These are phyloP conservation scores for Etia nguti DNA, from an alignment of 2,113 vertebrate genomes.

Conservation along the genomic window DNA sequence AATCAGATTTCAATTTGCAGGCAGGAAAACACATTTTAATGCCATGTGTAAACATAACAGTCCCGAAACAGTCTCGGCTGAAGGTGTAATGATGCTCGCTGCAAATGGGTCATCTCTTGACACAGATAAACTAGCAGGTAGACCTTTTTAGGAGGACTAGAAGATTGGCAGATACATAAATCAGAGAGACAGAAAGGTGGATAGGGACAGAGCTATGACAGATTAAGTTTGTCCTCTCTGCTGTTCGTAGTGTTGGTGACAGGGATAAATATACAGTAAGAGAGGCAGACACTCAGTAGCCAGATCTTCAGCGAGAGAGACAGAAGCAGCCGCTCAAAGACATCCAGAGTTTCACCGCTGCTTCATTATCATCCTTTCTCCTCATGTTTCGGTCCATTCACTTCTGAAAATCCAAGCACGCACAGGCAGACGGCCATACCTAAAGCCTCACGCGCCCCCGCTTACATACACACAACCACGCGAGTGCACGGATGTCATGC, in stretches of 20 bases:
- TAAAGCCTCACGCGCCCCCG: background rate
- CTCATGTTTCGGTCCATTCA: background rate
- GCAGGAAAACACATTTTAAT: background rate
- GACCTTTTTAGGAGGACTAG: background rate
- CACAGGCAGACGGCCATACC: background rate
- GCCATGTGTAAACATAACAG: background rate
- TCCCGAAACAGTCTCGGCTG: background rate
- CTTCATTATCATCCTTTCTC: background rate
- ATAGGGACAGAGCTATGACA: background rate
- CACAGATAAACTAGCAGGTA: background rate
- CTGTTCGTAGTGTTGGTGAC: background rate
- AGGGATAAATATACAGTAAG: background rate
- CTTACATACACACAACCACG: background rate
- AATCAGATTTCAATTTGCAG: slow-evolving; percentile 15
- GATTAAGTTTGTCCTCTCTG: background rate
- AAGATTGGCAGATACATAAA: background rate
- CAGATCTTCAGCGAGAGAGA: background rate
- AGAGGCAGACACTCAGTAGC: background rate
- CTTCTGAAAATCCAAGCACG: background rate
- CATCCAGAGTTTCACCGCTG: background rate
- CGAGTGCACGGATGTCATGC: background rate
- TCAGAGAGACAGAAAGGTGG: background rate
- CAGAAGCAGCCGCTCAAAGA: background rate
- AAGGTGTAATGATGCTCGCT: background rate
- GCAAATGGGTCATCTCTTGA: background rate